Base-by-base conservation (phyloP, 2,113 vertebrate genomes). In the Aptenodytes forsteri region DNA sequence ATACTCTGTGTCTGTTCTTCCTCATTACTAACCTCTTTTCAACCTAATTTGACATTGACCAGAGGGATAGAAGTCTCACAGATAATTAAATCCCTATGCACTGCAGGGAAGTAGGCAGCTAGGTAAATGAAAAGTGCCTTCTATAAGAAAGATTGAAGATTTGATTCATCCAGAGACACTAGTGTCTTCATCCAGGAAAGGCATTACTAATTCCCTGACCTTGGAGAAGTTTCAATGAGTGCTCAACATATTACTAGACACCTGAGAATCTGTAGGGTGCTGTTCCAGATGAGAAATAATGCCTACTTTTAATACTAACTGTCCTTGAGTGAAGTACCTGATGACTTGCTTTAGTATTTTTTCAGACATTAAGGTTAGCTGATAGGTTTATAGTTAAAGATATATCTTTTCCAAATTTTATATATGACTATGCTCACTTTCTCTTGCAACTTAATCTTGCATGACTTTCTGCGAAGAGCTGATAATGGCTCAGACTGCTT, bases 1-100 rank as follows among this genome's bases (percentile, higher is more conserved):
- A 70, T 22, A 49, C 30, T 69, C 42, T 64, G 11, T 72, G 77
- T 72, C 93, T 96, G 72, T 65, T 94, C 83, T 69, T 92, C 69
- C 92, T 91, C 72, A 96, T 97, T 94, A 96, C 95, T 95, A 95
- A 96, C 77, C 18, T 66, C 46, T 96, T 87, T 94, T 94, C 84
- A 89, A 84, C 84, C 32, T 84, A 91, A 91, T 91, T 89, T 94
- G 77, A 91, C 81, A 82, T 73, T 96, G 96, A 93, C 95, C 92
- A 91, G 87, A 87, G 94, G 90, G 77, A 91, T 54, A 62, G 64
- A 78, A 89, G 52, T 78, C 92, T 95, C 81, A 91, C 73, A 91
- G 75, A 87, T 87, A 96, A 91, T 95, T 94, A 94, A 94, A 93
- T 97, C 81, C 65, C 55, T 70, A 1, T 84, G 73, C 84, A 62